These are phyloP conservation scores for Antheraea mylitta DNA, from an alignment of 1,140 invertebrate species.

Conservation along the genomic window DNA sequence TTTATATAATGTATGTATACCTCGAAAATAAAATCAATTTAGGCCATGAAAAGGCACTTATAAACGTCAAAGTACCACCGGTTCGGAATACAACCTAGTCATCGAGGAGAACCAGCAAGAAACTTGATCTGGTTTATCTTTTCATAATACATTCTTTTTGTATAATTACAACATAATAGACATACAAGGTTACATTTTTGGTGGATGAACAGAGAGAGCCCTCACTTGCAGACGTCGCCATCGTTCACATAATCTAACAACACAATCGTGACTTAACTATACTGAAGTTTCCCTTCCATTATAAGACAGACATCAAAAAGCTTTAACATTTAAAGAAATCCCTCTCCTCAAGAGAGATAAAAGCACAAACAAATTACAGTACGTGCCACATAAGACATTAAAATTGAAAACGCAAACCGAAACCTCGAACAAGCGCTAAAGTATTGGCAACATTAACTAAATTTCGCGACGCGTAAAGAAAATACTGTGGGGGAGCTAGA, in stretches of 20 bases:
- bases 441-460: constrained; percentile 42
- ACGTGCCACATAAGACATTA: constrained; percentile 5
- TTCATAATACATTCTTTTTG: no score
- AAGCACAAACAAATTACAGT: constrained; percentile 1
- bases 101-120: no score
- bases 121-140: no score
- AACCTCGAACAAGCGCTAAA: constrained; percentile 32
- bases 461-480: constrained; percentile 36
- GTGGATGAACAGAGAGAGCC: no score
- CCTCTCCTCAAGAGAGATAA: background rate
- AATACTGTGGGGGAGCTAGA: constrained; percentile 36
- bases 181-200: no score
- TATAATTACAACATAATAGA: no score
- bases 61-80: no score
- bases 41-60: no score
- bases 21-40: no score
- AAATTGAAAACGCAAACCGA: constrained; percentile 4
- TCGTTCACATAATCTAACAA: background rate
- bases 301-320: background rate
- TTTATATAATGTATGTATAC: no score
- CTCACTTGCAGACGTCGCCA: no score
- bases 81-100: no score
- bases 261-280: background rate
- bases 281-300: background rate
- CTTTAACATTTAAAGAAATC: background rate